These are phyloP conservation scores for Drosophila pseudoananassae DNA, from an alignment of 1,140 invertebrate genomes.

Conservation along the genomic window DNA sequence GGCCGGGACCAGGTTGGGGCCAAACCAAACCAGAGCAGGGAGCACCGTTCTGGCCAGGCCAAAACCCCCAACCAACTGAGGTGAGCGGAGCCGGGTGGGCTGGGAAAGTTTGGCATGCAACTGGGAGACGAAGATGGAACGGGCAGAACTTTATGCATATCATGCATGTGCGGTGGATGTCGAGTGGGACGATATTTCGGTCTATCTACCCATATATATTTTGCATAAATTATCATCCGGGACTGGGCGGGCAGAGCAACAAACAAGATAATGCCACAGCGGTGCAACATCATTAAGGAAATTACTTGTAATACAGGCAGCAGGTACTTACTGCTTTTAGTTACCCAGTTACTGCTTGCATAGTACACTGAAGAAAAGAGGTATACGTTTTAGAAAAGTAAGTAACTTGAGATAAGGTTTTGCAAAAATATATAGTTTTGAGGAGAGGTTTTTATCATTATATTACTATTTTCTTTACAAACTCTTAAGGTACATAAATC, in stretches of 20 bases:
- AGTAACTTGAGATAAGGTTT: no score
- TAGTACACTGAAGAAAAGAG: slow-evolving; percentile 5
- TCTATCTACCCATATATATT: slow-evolving; percentile 61
- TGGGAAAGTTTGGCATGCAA: slow-evolving; percentile 64
- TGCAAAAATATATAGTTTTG: no score
- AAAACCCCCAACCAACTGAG: slow-evolving; percentile 17
- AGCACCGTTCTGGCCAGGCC: slow-evolving; percentile 13
- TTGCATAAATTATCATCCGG: slow-evolving; percentile 77
- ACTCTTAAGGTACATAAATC: no score
- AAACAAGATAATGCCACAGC: slow-evolving; percentile 80
- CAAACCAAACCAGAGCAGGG: slow-evolving; percentile 26
- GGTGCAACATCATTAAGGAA: slow-evolving; percentile 80
- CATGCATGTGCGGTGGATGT: slow-evolving; percentile 37
- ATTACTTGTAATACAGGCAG: slow-evolving; percentile 74
- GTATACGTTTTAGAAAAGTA: no score
- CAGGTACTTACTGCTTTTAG: slow-evolving; percentile 60
- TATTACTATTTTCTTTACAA: no score
- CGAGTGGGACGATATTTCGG: slow-evolving; percentile 16
- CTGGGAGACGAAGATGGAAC: slow-evolving; percentile 37
- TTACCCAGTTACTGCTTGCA: slow-evolving; percentile 32
- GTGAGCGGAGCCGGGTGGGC: slow-evolving; percentile 33
- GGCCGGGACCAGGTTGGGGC: slow-evolving; percentile 21
- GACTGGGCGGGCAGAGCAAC: slow-evolving; percentile 33
- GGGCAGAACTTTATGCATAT: slow-evolving; percentile 45
- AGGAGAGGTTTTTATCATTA: no score